Evolutionary conservation across 2,113 vertebrate species (phyloP), one percentile per base, ranked within the genome.

Genomic region (Motacilla alba): DNA sequence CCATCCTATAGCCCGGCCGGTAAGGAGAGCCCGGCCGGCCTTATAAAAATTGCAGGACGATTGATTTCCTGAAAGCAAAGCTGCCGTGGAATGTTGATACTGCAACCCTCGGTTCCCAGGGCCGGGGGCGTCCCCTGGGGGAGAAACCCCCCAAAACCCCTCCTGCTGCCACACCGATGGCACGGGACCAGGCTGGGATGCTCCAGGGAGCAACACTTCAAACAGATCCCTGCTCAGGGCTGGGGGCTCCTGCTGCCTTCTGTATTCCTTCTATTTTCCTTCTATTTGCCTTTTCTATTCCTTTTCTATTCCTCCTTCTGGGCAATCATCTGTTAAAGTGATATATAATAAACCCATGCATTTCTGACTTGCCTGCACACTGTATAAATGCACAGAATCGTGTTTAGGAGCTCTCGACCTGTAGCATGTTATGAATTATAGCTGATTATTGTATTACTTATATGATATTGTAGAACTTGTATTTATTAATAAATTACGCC

Each of bases 31-130:
- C 60, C 43, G 69, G 37, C 79, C 90, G 24, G 14, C 46, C 79
- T 91, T 17, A 96, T 97, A 7, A 97, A 97, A 97, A n/a, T 94
- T 97, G 96, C 93, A 97, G 83, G 41, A 15, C 69, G 90, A 89
- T 97, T 88, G 68, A 31, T 95, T 91, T 96, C 96, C 94, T 89
- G 90, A 81, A 55, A 87, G 92, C 87, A 49, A 76, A 95, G 81
- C 87, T 39, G 69, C 23, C 62, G 44, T 97, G 87, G 95, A 94
- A 95, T 74, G 96, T 89, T 93, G 60, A 97, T 91, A 5, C 23
- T 1, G 88, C 23, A 31, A 16, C 1, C 13, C 49, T 20, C 4
- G 5, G 35, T 1, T 47, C 46, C 58, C 58, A 1, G 37, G 27
- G 46, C 30, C 6, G 70, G 20, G 63, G 30, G 39, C 44, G 20